Base-by-base conservation (phyloP, 2,888 invertebrate species). In the Autographa gamma region DNA sequence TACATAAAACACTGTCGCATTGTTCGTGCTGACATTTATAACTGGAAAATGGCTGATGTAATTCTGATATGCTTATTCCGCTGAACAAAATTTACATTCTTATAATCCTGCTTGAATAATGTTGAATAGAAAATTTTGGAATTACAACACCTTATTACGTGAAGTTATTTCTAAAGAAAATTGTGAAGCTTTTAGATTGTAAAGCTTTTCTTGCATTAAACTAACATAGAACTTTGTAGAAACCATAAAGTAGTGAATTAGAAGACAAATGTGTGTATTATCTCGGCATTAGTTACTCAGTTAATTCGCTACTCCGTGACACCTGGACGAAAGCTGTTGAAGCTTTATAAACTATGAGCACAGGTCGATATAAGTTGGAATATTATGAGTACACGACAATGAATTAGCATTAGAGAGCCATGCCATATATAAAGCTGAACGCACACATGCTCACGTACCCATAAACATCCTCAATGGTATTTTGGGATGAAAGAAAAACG, bases 1-100 rank as follows among this genome's bases (percentile, higher is more conserved):
- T 63, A 61, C 72, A 80, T 80, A 80, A 81, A 82, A 75, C 80
- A 75, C 19, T 71, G 73, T 73, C 70, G 70, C 73, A 80, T 75
- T 81, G 81, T 80, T 74, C 74, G 60, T 60, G 65, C 58, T 66
- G 74, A 77, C 74, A 80, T 81, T 72, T 73, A 72, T 74, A 70
- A 77, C 71, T 74, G 19, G 60, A 69, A 76, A 75, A 77, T 64
- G 66, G 80, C 71, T 65, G 34, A 71, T 66, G 63, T 73, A 31
- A 80, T 69, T 75, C 66, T 69, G 76, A 80, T 83, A 80, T 63
- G 73, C 70, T 74, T 69, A 83, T 82, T 74, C 75, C 60, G 66
- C 54, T 63, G 63, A 38, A 63, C 61, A 70, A 69, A 74, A 68
- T 63, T 69, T 73, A 64, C 19, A 25, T 25, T 25, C 54, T 56